A percentile compares a stretch with the other conserved stretches of the same genome.
Evolutionary conservation across 1,140 invertebrate genomes (phyloP).

Genomic region (Lethocerus indicus): DNA sequence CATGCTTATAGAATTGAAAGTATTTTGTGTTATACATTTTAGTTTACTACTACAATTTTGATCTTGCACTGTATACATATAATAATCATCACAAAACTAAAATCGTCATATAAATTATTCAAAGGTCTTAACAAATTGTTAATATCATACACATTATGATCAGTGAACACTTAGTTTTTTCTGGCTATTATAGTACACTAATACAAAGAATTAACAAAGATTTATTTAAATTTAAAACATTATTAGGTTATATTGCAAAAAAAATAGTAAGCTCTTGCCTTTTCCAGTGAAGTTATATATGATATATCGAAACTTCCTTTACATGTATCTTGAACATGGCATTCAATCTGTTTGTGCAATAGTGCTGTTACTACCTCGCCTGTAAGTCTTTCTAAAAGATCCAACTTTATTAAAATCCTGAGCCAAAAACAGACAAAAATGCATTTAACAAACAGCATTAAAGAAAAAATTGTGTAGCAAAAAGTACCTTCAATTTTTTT

Average conservation of each 20-base stretch:
- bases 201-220: no score
- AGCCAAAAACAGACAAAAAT: constrained; percentile 17
- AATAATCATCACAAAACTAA: no score
- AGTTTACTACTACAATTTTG: no score
- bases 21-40: no score
- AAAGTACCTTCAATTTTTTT: constrained; percentile 16
- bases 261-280: constrained; percentile 30
- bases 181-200: no score
- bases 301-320: constrained; percentile 69
- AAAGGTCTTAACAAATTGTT: no score
- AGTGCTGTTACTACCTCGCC: constrained; percentile 64
- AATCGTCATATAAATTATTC: no score
- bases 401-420: constrained; percentile 46
- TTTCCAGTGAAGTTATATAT: constrained; percentile 50
- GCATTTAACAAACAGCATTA: constrained; percentile 18
- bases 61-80: no score
- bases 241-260: constrained; percentile 7
- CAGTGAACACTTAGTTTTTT: no score
- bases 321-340: constrained; percentile 60
- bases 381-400: constrained; percentile 58
- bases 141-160: no score
- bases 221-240: neutral
- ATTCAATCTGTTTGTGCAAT: constrained; percentile 62
- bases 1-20: no score
- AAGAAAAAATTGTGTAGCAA: constrained; percentile 8